Conservation (phyloP, 2,113 vertebrate genomes). For the zebrafish (Danio rerio) region GRCz12tu NC_133182.1:43874001-43874500, state of each 20-base stretch:
- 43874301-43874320: background rate
- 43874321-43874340: background rate
- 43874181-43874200: constrained; percentile 34
- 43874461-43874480: no score
- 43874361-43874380: no score
- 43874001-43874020: constrained; percentile 77
- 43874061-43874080: constrained; percentile 75
- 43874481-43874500: no score
- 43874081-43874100: constrained; percentile 55
- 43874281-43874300: constrained; percentile 3
- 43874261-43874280: constrained; percentile 22
- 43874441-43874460: no score
- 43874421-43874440: no score
- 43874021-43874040: constrained; percentile 78
- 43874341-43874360: background rate
- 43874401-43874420: no score
- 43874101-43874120: constrained; percentile 44
- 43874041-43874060: constrained; percentile 74
- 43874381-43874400: no score
- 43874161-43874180: constrained; percentile 41
- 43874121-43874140: constrained; percentile 48
- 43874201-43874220: constrained; percentile 40
- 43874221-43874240: constrained; percentile 35
- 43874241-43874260: constrained; percentile 18
- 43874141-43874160: constrained; percentile 28